Percentiles rank a stretch among this genome's conserved stretches.
Evolutionary conservation across 2,888 invertebrate genomes (phyloP).

Genomic region (Spisula solida): DNA sequence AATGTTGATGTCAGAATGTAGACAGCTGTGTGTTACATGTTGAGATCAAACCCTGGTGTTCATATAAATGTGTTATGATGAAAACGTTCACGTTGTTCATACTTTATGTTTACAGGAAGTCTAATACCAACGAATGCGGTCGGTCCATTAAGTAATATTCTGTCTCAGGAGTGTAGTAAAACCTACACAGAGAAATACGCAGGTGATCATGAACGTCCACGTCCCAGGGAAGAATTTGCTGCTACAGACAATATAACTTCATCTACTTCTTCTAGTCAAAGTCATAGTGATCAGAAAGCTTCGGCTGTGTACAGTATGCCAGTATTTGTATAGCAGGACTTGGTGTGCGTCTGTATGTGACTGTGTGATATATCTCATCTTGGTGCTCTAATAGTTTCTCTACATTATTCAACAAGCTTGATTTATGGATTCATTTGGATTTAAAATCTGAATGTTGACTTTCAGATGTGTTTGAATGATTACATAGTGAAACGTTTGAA

Average conservation of each 20-base stretch:
- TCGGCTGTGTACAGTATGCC: conserved; percentile 80
- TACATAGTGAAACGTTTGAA: not conserved
- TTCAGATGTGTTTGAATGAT: not conserved
- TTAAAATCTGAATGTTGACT: not conserved
- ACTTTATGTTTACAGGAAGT: conserved; percentile 84
- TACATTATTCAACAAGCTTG: not conserved
- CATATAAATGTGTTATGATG: not conserved
- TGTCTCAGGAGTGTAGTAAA: conserved; percentile 81
- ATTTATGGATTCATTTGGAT: not conserved
- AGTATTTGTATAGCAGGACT: conserved; percentile 68
- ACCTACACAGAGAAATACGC: conserved; percentile 80
- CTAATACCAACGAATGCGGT: conserved; percentile 85
- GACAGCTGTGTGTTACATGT: no score
- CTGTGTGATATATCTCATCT: not conserved
- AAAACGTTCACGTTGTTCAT: not conserved
- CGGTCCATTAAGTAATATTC: conserved; percentile 80
- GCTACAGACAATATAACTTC: conserved; percentile 36
- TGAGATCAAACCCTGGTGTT: no score
- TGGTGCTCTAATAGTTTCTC: not conserved
- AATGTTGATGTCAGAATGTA: no score
- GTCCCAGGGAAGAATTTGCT: conserved; percentile 72
- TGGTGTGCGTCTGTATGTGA: not conserved
- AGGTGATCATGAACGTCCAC: conserved; percentile 58
- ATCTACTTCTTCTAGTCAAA: conserved; percentile 23
- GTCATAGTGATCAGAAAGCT: conserved; percentile 1